Evolutionary conservation across 2,888 invertebrate genomes (phyloP).

Genomic region (Lysandra coridon): DNA sequence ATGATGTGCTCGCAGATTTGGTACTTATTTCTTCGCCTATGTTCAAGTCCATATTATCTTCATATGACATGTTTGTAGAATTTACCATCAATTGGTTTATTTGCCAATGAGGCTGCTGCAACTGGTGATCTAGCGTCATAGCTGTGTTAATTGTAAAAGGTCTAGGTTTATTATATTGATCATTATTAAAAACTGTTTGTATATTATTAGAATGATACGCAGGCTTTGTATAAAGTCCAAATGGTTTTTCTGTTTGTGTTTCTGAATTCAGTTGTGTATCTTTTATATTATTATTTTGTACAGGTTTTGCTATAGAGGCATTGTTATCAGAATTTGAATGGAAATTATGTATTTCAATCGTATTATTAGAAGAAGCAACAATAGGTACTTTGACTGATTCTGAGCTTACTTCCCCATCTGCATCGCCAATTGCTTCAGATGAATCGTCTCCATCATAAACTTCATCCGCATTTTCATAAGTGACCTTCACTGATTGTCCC

Average conservation of each 20-base stretch:
- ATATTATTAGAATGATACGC: conserved; percentile 63
- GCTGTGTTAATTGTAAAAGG: conserved; percentile 66
- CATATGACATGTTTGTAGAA: conserved; percentile 63
- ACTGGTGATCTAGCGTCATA: conserved; percentile 65
- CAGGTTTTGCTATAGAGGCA: conserved; percentile 41
- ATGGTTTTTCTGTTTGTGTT: conserved; percentile 76
- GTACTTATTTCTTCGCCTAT: conserved; percentile 68
- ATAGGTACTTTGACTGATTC: conserved; percentile 75
- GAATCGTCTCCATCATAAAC: conserved; percentile 71
- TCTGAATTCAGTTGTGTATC: conserved; percentile 56
- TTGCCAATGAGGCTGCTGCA: conserved; percentile 76
- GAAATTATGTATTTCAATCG: conserved; percentile 52
- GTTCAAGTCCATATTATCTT: conserved; percentile 69
- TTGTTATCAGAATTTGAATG: conserved; percentile 15
- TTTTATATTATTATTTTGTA: conserved; percentile 48
- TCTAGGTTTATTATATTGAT: conserved; percentile 62
- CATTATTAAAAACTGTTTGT: conserved; percentile 59
- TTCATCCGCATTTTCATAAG: conserved; percentile 72
- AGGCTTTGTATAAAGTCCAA: conserved; percentile 58
- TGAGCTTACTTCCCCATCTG: conserved; percentile 70
- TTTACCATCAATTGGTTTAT: conserved; percentile 73
- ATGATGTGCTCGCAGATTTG: conserved; percentile 47
- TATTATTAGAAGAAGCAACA: conserved; percentile 52
- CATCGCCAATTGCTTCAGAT: conserved; percentile 51
- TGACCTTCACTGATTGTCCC: conserved; percentile 54